A percentile compares a stretch with the other conserved stretches of the same genome.
Conservation (phyloP, 2,888 invertebrate genomes). For the Macaria notata region DNA sequence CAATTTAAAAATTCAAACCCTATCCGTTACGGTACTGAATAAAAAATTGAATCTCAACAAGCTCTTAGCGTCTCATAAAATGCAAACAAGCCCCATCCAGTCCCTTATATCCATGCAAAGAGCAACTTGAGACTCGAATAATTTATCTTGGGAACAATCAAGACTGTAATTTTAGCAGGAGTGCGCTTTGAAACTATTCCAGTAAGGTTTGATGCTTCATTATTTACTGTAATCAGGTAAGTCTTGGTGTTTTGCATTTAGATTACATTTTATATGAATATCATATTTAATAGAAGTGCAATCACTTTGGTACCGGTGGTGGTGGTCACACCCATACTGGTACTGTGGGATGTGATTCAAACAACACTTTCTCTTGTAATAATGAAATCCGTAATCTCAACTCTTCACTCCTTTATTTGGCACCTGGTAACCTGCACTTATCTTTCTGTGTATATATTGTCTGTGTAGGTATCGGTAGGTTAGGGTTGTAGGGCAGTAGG, state of each 20-base stretch:
- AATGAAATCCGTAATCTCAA: too few relatives aligned
- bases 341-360: too few relatives aligned
- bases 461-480: too few relatives aligned
- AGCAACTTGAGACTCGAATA: constrained; percentile 62
- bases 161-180: constrained; percentile 70
- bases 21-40: constrained; percentile 1
- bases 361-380: too few relatives aligned
- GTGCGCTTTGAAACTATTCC: constrained; percentile 63
- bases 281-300: too few relatives aligned
- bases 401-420: too few relatives aligned
- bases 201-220: constrained; percentile 46
- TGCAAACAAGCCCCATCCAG: constrained; percentile 39
- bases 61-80: constrained; percentile 13
- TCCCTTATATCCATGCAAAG: constrained; percentile 25
- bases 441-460: too few relatives aligned
- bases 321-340: too few relatives aligned
- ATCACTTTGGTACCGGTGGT: too few relatives aligned
- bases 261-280: too few relatives aligned
- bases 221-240: constrained; percentile 14
- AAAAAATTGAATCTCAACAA: constrained; percentile 8
- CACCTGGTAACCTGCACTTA: too few relatives aligned
- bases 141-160: constrained; percentile 77
- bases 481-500: too few relatives aligned
- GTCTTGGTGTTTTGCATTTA: not conserved
- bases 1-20: not conserved